Evolutionary conservation across 2,797 vertebrate genomes (phyloP), one percentile per base, ranked within the genome.

Genomic region (Mionectes olivaceus): DNA sequence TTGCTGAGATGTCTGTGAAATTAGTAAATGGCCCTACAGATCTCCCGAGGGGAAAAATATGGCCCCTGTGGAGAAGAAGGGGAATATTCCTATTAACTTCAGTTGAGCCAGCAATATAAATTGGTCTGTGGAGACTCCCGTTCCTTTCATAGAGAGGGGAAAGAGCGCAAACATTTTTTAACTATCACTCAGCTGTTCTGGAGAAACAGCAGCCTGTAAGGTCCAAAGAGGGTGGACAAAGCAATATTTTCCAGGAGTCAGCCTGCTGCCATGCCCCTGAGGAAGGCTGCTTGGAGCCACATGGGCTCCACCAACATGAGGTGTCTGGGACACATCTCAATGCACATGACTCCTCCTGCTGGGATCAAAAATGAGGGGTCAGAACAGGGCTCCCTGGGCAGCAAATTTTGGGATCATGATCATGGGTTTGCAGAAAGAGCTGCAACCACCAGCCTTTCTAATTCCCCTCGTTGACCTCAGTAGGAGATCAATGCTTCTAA

Each of bases 331-430:
- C 80, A 49, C 73, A 41, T 75, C 91, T 88, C 88, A 33, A 25
- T 82, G 83, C 83, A 47, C 19, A 12, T 33, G 80, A 79, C 74
- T 89, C 55, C 74, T 90, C 88, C 88, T 10, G 19, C 86, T 76
- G 70, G 80, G 94, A 96, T 96, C 96, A 96, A 96, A 95, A 60
- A 61, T 0, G 0, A 93, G 22, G 77, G 86, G 88, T 90, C 95
- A 95, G 77, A 82, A 73, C 39, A 21, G 52, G 67, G 67, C 67
- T 87, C 74, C 86, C 70, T 6, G 64, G 70, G 74, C 10, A 93
- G 78, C 22, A 27, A 94, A 75, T 80, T 68, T 78, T 55, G 75
- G 82, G 61, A 95, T 61, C 1, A 1, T 1, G 13, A 43, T 64
- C 78, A 15, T 8, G 43, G 75, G 53, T 94, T 92, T 87, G 39